Base-by-base conservation (phyloP, 2,113 vertebrate species). In the Carassius carassius region DNA sequence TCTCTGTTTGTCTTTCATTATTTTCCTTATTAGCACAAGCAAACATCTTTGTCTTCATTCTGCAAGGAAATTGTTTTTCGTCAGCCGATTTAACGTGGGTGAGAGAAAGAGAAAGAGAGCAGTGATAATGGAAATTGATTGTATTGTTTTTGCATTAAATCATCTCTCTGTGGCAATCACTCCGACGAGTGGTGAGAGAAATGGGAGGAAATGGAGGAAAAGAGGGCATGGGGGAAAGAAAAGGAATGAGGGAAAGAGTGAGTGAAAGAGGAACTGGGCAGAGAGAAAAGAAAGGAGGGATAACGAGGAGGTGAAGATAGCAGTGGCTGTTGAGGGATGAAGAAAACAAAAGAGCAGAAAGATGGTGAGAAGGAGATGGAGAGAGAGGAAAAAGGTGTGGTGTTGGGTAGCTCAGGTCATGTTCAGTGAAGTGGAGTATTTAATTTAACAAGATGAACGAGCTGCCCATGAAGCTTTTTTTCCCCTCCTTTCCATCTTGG, bases 391-490 rank as follows among this genome's bases (percentile, higher is more conserved):
- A 78, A 87, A 72, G 83, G 44, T 65, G 60, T 13, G 12, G 41
- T 67, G 83, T 88, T 91, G 84, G 87, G 88, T 80, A 81, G 87
- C 85, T 89, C 84, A 60, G 91, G 93, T 94, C 89, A 87, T 91
- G 91, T 91, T 92, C 93, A 91, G 84, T 86, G 90, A 87, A 93
- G 92, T 94, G 92, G 88, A 92, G 91, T 93, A 92, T 94, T 93
- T 95, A 93, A 95, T 95, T 93, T 91, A 91, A 93, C 89, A 91
- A 94, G 93, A 95, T 93, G 92, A 93, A 95, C 89, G 92, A 94
- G 92, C 92, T 93, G 86, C 89, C 93, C 90, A 89, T 89, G 90
- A 91, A 85, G 87, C 89, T 88, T 84, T 17, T 63, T 62, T 32
- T 49, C 32, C 16, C 35, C 47, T 32, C 21, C 19, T 72, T 75